Evolutionary conservation across 2,888 invertebrate genomes (phyloP).

Genomic region (Ichneumoninae sp.): DNA sequence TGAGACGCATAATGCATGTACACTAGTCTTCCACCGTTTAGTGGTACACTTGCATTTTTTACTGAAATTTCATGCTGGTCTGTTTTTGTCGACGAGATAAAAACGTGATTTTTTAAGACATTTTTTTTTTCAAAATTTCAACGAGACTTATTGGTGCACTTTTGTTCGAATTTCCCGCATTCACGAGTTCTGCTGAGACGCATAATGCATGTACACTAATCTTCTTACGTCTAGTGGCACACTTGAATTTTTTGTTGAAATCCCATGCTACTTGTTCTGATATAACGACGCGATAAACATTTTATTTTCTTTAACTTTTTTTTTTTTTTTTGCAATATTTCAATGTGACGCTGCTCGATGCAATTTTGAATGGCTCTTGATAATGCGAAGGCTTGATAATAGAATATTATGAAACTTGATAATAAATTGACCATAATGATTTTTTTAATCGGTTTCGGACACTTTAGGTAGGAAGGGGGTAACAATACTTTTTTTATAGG

Average conservation of each 20-base stretch:
- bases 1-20: conserved; percentile 19
- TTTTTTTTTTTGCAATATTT: too few species aligned
- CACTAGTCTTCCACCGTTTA: conserved; percentile 6
- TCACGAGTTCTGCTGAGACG: neutral
- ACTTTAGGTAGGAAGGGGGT: neutral
- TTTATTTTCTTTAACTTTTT: neutral
- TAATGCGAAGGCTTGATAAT: neutral
- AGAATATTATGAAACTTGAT: too few species aligned
- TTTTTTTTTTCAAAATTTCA: neutral
- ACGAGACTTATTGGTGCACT: neutral
- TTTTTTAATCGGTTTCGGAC: neutral
- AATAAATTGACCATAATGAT: neutral
- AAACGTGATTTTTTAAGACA: neutral
- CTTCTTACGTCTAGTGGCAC: neutral
- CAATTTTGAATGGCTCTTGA: too few species aligned
- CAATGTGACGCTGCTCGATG: too few species aligned
- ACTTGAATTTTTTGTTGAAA: neutral
- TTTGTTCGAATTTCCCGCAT: neutral
- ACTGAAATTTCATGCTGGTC: neutral
- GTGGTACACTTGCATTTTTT: neutral
- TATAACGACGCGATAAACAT: neutral
- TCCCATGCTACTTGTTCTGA: neutral
- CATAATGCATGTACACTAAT: conserved; percentile 7
- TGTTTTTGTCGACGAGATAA: neutral
- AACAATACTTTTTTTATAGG: neutral